Base-by-base conservation (phyloP, 2,797 vertebrate genomes). In the Anas bahamensis region DNA sequence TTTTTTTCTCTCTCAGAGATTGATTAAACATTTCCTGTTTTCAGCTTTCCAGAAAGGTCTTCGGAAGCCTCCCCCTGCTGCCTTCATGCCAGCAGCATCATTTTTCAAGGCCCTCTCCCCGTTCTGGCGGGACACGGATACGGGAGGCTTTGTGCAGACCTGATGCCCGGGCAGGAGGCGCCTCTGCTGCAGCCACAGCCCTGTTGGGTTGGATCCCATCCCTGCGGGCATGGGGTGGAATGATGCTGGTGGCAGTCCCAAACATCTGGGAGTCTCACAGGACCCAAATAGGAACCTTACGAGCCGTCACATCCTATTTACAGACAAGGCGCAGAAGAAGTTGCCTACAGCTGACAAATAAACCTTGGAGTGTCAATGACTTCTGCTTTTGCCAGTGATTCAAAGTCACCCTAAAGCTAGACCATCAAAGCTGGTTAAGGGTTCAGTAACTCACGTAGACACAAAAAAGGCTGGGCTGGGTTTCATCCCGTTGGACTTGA, bases 11-110 rank as follows among this genome's bases (percentile, higher is more conserved):
- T 22, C 77, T 96, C 69, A 28, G 90, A 91, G 84, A 93, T 91
- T 97, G 96, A 98, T 97, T 96, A 95, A 98, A 97, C 61, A 95
- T 97, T 98, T 98, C 98, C 98, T 98, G 98, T 97, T 98, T 96
- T 97, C 65, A 79, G 86, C 86, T 91, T 96, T 97, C 96, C 94
- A 97, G 94, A 97, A 97, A 96, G 89, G 95, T 91, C 89, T 79
- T 95, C 50, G 3, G 88, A 88, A 94, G 69, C 70, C 31, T 96
- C 83, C n/a, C 13, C 66, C 83, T 60, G 44, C 57, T 92, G 72
- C 84, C 90, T 65, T 91, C 57, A 1, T 71, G 77, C 68, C 37
- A 80, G 68, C 50, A 89, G 64, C 39, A 68, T 96, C 83, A 88
- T 94, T 93, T 88, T 91, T 94, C 75, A 94, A 78, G 65, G 64